Evolutionary conservation across 2,113 vertebrate species (phyloP), one percentile per base, ranked within the genome.

Genomic region (Neotoma lepida): DNA sequence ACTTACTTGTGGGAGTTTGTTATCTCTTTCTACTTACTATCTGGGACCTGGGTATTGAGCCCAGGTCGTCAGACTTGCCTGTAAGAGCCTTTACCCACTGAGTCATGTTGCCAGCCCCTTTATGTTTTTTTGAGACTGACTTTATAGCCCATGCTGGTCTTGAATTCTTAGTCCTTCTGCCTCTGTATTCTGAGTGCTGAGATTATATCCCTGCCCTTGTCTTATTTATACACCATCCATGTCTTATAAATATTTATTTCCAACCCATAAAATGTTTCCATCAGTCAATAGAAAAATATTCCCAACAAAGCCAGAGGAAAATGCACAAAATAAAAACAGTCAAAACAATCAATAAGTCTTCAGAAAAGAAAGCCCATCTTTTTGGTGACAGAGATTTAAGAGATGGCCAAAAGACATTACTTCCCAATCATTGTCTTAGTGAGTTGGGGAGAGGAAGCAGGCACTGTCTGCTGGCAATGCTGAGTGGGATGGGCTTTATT

Each of bases 381-480:
- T 77, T 84, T 87, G 76, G 30, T 92, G 71, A 61, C 73, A 74
- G 90, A 81, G 90, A 81, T 93, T 66, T 46, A 80, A 70, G 91
- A 91, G 61, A 78, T 64, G 51, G 30, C 5, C 46, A 82, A 18
- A 22, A 51, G 56, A 74, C 17, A 44, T 49, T 54, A 56, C 17
- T 74, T 90, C 68, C 88, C 58, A 76, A 70, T 44, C 20, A 20
- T 14, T 44, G 1, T 73, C 35, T 87, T 64, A 84, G 78, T 4
- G 39, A 41, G 73, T 9, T 20, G 84, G 56, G 12, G 44, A 44
- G 61, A 39, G 14, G 68, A 54, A 87, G 26, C 64, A 88, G 76
- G 44, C 33, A 24, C 0, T 28, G 12, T 35, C 9, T n/a, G 35
- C 49, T 85, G 85, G 28, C 0, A 35, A 76, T 51, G 66, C 24